Evolutionary conservation across 2,888 invertebrate genomes (phyloP), one percentile per base, ranked within the genome.

Genomic region (Agelastica alni): DNA sequence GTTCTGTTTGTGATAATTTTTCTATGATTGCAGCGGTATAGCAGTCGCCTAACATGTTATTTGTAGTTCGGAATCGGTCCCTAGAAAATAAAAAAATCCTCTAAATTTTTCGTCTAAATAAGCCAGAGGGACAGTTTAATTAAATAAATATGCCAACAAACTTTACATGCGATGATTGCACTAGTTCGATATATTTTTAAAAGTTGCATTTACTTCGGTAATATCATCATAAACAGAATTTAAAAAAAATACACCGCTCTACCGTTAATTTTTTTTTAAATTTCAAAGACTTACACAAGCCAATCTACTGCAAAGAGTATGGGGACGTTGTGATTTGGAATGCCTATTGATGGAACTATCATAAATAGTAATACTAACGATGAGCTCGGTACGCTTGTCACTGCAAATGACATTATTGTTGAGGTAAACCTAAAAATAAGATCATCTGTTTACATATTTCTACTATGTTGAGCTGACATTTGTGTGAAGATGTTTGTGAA

Each of bases 11-110:
- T 7, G 92, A 93, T 42, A 92, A 77, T 65, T 88, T 86, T 71
- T 92, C 91, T n/a, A 93, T 90, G 1, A 93, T 84, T 0, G 91
- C 92, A 2, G 92, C 91, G 1, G 91, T 86, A 73, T 93, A 93
- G 73, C 91, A 91, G 71, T 93, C 93, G 0, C 92, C 93, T 51
- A 93, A 76, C 85, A 93, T 88, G 72, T 93, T 93, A 74, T 93
- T 93, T 1, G 91, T 91, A 1, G 93, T 93, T 47, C 93, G 82
- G 67, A 92, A 87, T 20, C 93, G 85, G 73, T 93, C 93, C 20
- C 92, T 93, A 76, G 1, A 78, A 75, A 22, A 54, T 2, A 5
- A 4, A 34, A 10, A 26, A 14, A 10, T n/a, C n/a, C n/a, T n/a
- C n/a, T n/a, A n/a, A n/a, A n/a, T n/a, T n/a, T n/a, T n/a, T n/a